Evolutionary conservation across 2,888 invertebrate species (phyloP).

Genomic region (Boloria euphrosyne): DNA sequence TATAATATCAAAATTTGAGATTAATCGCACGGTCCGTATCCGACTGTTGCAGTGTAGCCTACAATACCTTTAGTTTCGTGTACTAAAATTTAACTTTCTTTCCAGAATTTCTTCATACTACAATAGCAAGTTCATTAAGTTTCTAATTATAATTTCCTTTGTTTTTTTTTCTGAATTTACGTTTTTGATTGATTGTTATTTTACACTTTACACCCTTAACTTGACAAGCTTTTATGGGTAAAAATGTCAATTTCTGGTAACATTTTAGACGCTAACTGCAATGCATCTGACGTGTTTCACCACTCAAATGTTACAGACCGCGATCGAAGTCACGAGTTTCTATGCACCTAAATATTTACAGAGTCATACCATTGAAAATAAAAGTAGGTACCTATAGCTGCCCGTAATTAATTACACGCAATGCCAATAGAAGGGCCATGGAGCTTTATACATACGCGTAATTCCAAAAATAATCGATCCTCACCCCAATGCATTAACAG

Average conservation of each 20-base stretch:
- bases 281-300: constrained; percentile 5
- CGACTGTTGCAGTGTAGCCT: background rate
- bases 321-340: background rate
- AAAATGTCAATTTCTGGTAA: background rate
- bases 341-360: constrained; percentile 16
- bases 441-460: constrained; percentile 49
- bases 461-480: constrained; percentile 68
- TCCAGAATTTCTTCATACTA: background rate
- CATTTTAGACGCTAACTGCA: background rate
- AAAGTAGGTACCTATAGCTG: constrained; percentile 28
- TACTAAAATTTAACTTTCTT: background rate
- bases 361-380: constrained; percentile 30
- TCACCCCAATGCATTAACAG: constrained; percentile 59
- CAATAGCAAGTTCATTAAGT: no score
- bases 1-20: constrained; percentile 52
- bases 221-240: background rate
- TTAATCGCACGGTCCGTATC: constrained; percentile 23
- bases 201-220: no score
- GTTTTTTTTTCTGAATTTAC: no score
- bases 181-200: no score
- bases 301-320: background rate
- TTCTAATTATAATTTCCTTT: no score
- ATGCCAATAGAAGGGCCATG: constrained; percentile 40
- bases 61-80: background rate
- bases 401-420: constrained; percentile 42